Evolutionary conservation across 2,888 invertebrate genomes (phyloP), one percentile per base, ranked within the genome.

Genomic region (Drosophila anomelani): DNA sequence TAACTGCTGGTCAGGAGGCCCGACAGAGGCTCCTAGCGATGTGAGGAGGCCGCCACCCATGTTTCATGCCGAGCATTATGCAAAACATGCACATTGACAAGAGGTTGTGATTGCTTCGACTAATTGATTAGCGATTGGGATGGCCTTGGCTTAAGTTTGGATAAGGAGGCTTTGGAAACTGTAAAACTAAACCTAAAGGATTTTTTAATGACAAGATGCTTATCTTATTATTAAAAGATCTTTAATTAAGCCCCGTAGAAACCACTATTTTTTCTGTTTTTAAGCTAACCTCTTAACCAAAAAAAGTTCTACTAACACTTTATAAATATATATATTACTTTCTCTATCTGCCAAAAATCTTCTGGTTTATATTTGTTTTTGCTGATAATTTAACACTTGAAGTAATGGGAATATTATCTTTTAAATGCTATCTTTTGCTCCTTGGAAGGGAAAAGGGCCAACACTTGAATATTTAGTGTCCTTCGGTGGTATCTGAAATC

Each of bases 71-170:
- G 76, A 78, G 86, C 88, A 81, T 76, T 79, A 78, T 88, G 85
- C 85, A 85, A 87, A 87, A 85, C 85, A 87, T 82, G 77, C 89
- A 87, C 82, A 77, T 77, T 54, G 53, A 79, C 83, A 43, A 75
- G 57, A 53, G 57, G 54, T 60, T 70, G 62, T 60, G 58, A 56
- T 44, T 44, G 75, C 66, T 61, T 32, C 54, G 55, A 59, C 76
- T 69, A 76, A 76, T 74, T 67, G 68, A 55, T 44, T 64, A 64
- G 74, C 73, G 43, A 12, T 59, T 58, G 73, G 44, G 36, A 46
- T 59, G 78, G 62, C 53, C 44, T 44, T 51, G 57, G 71, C 29
- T 38, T 72, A 38, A 41, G 9, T 38, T 67, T 54, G 75, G 75
- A 58, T 73, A 20, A 34, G 71, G 62, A 12, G 55, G 44, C 29